Evolutionary conservation across 2,888 invertebrate genomes (phyloP), one percentile per base, ranked within the genome.

Genomic region (Papilio elwesi): DNA sequence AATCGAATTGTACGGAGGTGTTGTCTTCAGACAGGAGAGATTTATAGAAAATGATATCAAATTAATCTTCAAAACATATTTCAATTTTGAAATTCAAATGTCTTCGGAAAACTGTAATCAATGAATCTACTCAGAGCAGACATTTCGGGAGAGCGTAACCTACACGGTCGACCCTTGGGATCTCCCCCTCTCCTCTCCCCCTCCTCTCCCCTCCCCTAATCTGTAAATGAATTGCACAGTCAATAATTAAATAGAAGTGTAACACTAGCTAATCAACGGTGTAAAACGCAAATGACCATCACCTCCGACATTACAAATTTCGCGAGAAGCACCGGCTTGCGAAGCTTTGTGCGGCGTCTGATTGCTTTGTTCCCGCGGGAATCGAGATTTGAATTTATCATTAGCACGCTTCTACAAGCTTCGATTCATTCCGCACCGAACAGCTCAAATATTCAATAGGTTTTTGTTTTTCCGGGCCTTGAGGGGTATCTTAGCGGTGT

Each of bases 331-430:
- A 87, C 80, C 81, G 80, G 75, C 79, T 75, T 82, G 84, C 82
- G 82, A 71, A 79, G 78, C 68, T 90, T 90, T 90, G 90, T 87
- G 83, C 86, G 83, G 81, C 84, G 85, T 85, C 88, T 90, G 91
- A 92, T 92, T 91, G 91, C 91, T 87, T 89, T 87, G 88, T 87
- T 88, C 90, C 86, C 90, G 47, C 74, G 83, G 83, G 89, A 82
- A 82, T 85, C 80, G 82, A 84, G 88, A 91, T 91, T 91, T 91
- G 91, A 92, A 91, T 92, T 90, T 92, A 91, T 90, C 90, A 90
- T 90, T 90, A 90, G 87, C 85, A 82, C 81, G 83, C 81, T 83
- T 80, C 83, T 83, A 82, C 79, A 78, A 76, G 80, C 81, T 82
- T 83, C 85, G 84, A 85, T 85, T 86, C 81, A 84, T 53, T 73